Percentiles rank a stretch among this genome's conserved stretches.
phyloP scores from a whole-genome alignment of 1,140 invertebrate species.

The Leucophenga varia region DNA sequence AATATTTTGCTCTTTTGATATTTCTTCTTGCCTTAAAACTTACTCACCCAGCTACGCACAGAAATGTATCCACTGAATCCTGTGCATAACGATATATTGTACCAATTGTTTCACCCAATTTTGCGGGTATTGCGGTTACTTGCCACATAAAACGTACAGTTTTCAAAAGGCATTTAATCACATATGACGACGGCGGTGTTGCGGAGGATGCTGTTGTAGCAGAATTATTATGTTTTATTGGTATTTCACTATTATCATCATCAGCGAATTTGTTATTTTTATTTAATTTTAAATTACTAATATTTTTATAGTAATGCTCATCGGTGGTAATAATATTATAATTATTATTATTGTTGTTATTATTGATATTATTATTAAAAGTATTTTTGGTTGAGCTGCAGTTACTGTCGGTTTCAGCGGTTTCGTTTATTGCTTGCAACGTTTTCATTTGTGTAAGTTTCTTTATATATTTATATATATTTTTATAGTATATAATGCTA shows the following conservation, averaged over 20 bases:
- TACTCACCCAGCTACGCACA: slow-evolving; percentile 55
- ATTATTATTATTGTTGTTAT: too few relatives aligned
- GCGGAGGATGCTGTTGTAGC: slow-evolving; percentile 17
- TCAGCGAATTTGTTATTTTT: background rate
- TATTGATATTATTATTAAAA: slow-evolving; percentile 15
- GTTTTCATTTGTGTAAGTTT: slow-evolving; percentile 25
- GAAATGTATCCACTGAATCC: slow-evolving; percentile 48
- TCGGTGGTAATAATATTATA: background rate
- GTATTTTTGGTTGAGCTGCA: too few relatives aligned
- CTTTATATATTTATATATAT: too few relatives aligned
- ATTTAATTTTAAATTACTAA: background rate
- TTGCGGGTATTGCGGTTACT: slow-evolving; percentile 51
- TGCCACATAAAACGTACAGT: slow-evolving; percentile 56
- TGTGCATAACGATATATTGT: slow-evolving; percentile 52
- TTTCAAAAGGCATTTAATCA: slow-evolving; percentile 52
- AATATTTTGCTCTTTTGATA: too few relatives aligned
- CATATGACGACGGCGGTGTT: too few relatives aligned
- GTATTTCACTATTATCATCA: background rate
- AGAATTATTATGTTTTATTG: background rate
- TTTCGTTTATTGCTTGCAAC: slow-evolving; percentile 43
- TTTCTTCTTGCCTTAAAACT: too few relatives aligned
- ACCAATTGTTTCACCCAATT: slow-evolving; percentile 52
- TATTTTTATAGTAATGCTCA: slow-evolving; percentile 15
- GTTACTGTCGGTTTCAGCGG: slow-evolving; percentile 38
- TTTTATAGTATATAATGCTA: too few relatives aligned